phyloP scores from a whole-genome alignment of 2,113 vertebrate species.

The Hippoglossus stenolepis region DNA sequence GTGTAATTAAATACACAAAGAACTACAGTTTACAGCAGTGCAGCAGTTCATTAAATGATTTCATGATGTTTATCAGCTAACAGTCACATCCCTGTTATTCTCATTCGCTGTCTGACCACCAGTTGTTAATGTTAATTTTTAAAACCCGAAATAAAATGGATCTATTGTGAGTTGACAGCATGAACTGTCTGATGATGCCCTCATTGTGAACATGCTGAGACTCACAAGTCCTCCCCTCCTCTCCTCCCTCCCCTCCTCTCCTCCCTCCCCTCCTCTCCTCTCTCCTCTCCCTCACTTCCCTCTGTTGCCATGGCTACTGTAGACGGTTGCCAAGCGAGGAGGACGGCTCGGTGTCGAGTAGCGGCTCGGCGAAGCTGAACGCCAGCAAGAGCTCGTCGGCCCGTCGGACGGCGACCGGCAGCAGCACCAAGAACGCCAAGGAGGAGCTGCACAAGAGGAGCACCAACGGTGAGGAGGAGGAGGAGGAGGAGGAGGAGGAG shows the following conservation, averaged over 20 bases:
- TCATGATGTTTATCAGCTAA: background rate
- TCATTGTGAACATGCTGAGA: conserved; percentile 44
- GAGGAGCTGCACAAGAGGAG: conserved; percentile 76
- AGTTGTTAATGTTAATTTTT: background rate
- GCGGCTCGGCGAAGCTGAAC: conserved; percentile 93
- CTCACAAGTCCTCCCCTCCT: conserved; percentile 32
- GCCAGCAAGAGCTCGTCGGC: conserved; percentile 87
- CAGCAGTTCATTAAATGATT: background rate
- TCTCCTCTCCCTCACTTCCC: conserved; percentile 38
- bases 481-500: background rate
- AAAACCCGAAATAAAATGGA: background rate
- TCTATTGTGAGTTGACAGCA: conserved; percentile 2
- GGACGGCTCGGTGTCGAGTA: conserved; percentile 92
- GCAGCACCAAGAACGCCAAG: conserved; percentile 88
- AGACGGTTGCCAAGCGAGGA: conserved; percentile 95
- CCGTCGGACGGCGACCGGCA: conserved; percentile 86
- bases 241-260: too few relatives aligned
- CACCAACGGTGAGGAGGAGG: conserved; percentile 60
- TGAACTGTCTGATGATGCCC: conserved; percentile 25
- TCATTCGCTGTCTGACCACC: background rate
- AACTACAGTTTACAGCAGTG: background rate
- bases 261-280: background rate
- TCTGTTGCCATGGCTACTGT: conserved; percentile 96
- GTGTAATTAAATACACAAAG: background rate
- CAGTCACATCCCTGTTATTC: background rate